Percentiles rank a stretch among this genome's conserved stretches.
These are phyloP conservation scores for Fregetta grallaria DNA, from an alignment of 2,113 vertebrate species.

Conservation along the genomic window DNA sequence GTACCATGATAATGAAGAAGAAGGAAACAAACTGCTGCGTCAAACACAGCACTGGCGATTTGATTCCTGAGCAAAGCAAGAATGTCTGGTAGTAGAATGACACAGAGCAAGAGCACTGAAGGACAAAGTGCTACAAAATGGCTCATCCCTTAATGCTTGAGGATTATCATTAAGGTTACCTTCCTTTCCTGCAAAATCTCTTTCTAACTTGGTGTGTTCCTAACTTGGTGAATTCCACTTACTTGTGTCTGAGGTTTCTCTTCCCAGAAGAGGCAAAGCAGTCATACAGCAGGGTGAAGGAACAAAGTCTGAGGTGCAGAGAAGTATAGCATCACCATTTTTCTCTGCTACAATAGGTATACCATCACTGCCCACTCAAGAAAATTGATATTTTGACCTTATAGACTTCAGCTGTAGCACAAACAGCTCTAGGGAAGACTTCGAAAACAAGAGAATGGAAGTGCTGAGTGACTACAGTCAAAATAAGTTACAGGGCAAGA, in stretches of 20 bases:
- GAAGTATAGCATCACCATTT: background rate
- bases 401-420: background rate
- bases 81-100: background rate
- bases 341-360: background rate
- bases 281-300: background rate
- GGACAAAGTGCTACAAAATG: background rate
- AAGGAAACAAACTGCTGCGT: background rate
- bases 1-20: background rate
- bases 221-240: background rate
- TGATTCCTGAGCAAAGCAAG: background rate
- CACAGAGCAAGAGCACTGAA: background rate
- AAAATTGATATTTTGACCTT: background rate
- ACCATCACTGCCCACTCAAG: background rate
- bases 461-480: background rate
- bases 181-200: background rate
- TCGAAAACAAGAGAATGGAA: background rate
- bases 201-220: background rate
- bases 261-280: background rate
- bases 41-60: background rate
- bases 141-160: background rate
- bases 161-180: background rate
- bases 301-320: background rate
- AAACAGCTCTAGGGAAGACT: background rate
- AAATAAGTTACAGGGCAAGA: background rate
- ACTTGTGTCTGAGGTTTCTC: background rate